phyloP scores from a whole-genome alignment of 2,888 invertebrate genomes.

The Lasioglossum lativentre region DNA sequence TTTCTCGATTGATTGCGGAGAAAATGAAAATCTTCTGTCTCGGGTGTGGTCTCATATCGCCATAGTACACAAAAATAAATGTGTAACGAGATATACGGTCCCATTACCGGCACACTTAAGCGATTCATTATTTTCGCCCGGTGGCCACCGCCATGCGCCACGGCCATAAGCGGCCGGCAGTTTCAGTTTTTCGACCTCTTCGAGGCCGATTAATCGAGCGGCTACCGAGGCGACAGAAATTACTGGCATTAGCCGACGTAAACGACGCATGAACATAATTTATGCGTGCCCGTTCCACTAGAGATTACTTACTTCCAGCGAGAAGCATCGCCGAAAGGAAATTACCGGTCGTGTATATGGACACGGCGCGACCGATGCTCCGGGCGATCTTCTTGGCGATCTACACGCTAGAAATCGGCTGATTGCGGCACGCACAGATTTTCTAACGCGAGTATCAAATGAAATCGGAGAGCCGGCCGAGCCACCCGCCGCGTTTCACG shows the following conservation, averaged over 20 bases:
- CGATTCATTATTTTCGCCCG: background rate
- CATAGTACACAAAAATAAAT: background rate
- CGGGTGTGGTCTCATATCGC: slow-evolving; percentile 7
- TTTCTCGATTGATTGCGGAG: background rate
- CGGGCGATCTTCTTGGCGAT: background rate
- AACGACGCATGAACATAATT: slow-evolving; percentile 48
- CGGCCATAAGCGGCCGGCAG: background rate
- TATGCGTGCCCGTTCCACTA: slow-evolving; percentile 27
- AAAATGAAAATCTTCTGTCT: background rate
- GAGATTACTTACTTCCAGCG: slow-evolving; percentile 39
- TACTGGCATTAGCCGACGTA: slow-evolving; percentile 24
- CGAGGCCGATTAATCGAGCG: slow-evolving; percentile 20
- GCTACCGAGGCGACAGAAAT: slow-evolving; percentile 33
- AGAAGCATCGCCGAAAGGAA: slow-evolving; percentile 23
- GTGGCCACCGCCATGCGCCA: background rate
- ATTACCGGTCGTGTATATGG: slow-evolving; percentile 24
- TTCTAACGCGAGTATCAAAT: slow-evolving; percentile 21
- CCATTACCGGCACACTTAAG: slow-evolving; percentile 8
- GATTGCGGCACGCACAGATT: slow-evolving; percentile 23
- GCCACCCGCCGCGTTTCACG: background rate
- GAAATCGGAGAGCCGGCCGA: background rate
- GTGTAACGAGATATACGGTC: slow-evolving; percentile 8
- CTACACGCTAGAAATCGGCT: slow-evolving; percentile 3
- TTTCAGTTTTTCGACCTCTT: slow-evolving; percentile 10
- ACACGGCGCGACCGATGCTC: background rate